phyloP scores from a whole-genome alignment of 2,113 vertebrate genomes.

The Sciurus niger region DNA sequence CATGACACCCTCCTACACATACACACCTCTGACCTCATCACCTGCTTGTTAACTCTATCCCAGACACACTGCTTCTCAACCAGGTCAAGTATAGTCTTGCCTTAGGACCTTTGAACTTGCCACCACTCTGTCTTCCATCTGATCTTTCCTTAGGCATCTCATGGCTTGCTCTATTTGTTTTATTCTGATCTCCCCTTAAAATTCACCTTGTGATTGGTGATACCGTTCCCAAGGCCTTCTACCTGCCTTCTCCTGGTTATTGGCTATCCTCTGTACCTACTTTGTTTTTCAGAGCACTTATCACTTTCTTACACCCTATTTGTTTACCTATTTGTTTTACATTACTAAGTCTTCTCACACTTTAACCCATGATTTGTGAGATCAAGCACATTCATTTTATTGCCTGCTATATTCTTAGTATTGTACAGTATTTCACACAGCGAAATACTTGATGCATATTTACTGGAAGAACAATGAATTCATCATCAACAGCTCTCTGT shows the following conservation, averaged over 20 bases:
- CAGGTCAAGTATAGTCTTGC: not conserved
- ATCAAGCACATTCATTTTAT: not conserved
- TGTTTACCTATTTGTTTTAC: not conserved
- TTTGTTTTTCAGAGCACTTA: slow-evolving; percentile 7
- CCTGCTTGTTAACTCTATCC: not conserved
- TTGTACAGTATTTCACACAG: not conserved
- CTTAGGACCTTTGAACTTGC: not conserved
- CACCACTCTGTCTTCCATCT: not conserved
- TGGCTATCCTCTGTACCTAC: not conserved
- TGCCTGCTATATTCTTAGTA: not conserved
- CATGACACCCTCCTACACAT: no score
- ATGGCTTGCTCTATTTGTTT: not conserved
- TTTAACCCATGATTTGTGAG: not conserved
- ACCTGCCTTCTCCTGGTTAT: not conserved
- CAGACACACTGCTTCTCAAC: not conserved
- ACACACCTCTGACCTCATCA: not conserved
- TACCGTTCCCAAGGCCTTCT: not conserved
- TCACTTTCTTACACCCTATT: not conserved
- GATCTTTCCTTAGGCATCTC: not conserved
- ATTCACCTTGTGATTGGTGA: not conserved
- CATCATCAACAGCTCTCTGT: not conserved
- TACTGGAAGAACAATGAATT: not conserved
- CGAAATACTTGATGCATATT: not conserved
- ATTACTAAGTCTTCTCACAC: not conserved
- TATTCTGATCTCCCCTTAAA: not conserved